phyloP scores from a whole-genome alignment of 1,140 invertebrate species.

The Chionoecetes opilio region DNA sequence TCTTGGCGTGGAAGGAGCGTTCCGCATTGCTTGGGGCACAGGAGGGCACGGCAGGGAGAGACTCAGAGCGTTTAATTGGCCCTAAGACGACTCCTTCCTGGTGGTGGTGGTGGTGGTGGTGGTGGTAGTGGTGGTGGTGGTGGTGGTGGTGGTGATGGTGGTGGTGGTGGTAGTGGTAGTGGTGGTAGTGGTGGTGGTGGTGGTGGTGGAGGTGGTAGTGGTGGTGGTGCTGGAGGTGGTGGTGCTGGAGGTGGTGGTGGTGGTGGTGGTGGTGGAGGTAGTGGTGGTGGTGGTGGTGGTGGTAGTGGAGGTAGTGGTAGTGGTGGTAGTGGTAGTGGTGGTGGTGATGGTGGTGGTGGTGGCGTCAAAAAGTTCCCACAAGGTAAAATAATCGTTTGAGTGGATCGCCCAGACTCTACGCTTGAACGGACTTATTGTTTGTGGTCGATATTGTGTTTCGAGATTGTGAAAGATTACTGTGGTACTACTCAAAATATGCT shows the following conservation, averaged over 20 bases:
- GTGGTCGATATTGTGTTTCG: too few species aligned
- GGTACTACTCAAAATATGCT: too few species aligned
- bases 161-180: neutral
- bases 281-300: neutral
- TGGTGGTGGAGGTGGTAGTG: neutral
- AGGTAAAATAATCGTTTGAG: too few species aligned
- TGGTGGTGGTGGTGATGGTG: neutral
- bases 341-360: neutral
- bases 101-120: too few species aligned
- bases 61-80: neutral
- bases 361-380: too few species aligned
- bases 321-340: neutral
- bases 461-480: too few species aligned
- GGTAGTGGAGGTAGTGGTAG: too few species aligned
- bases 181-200: neutral
- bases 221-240: neutral
- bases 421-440: too few species aligned
- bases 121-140: neutral
- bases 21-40: neutral
- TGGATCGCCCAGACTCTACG: too few species aligned
- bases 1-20: neutral
- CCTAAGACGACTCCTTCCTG: neutral
- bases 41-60: too few species aligned
- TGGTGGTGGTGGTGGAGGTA: neutral
- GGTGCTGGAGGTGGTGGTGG: neutral